phyloP scores from a whole-genome alignment of 2,797 vertebrate genomes.

The Trachops cirrhosus region DNA sequence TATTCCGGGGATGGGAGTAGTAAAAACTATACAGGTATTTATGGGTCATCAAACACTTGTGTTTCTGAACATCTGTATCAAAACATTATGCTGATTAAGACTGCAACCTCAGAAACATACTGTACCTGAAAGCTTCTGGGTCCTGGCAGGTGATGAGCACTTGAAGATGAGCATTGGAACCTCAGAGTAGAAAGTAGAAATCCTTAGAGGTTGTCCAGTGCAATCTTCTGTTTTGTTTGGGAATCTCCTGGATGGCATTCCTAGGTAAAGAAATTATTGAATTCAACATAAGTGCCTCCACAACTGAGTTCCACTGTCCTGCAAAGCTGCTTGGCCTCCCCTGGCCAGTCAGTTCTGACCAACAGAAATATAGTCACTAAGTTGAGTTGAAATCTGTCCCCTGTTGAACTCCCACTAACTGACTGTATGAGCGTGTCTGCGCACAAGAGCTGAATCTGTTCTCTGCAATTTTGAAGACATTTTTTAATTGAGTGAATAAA shows the following conservation, averaged over 20 bases:
- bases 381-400: neutral
- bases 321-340: neutral
- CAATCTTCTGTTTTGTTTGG: neutral
- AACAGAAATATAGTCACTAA: neutral
- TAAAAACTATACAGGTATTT: neutral
- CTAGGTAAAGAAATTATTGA: neutral
- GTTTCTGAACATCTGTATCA: neutral
- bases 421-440: neutral
- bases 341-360: neutral
- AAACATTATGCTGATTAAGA: neutral
- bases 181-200: neutral
- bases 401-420: rapidly evolving
- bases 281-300: neutral
- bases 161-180: neutral
- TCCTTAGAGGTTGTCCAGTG: neutral
- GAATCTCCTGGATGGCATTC: neutral
- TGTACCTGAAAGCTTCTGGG: neutral
- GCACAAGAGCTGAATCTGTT: neutral
- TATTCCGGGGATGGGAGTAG: neutral
- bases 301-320: neutral
- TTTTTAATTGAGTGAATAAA: neutral
- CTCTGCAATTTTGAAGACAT: neutral
- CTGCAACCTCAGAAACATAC: neutral
- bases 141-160: neutral
- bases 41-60: neutral